A percentile compares a stretch with the other conserved stretches of the same genome.
Conservation (phyloP, 2,888 invertebrate species). For the Microplitis deprimator region DNA sequence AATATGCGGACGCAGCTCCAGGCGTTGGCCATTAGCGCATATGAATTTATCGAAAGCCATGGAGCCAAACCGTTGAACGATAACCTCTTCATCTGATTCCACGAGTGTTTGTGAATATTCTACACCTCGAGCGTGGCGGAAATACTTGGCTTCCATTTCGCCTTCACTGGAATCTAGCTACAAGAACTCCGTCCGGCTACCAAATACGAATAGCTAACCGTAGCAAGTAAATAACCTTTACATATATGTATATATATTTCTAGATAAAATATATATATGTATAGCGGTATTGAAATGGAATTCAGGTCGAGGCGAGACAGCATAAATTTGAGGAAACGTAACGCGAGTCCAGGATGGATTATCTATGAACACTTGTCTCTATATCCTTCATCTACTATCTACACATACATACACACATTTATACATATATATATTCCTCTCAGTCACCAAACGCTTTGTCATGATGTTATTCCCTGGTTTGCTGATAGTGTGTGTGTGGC, state of each 20-base stretch:
- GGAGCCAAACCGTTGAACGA: neutral
- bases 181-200: conserved; percentile 11
- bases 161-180: conserved; percentile 15
- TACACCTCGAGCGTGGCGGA: conserved; percentile 14
- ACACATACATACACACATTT: neutral
- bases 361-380: too few species aligned
- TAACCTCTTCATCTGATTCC: conserved; percentile 1
- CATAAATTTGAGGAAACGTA: conserved; percentile 19
- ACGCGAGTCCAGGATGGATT: neutral
- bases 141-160: conserved; percentile 30
- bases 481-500: neutral
- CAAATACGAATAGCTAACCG: conserved; percentile 8
- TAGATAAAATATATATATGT: conserved; percentile 2
- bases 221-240: neutral
- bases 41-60: neutral
- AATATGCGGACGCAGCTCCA: neutral
- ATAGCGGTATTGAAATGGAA: conserved; percentile 29
- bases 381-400: neutral
- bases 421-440: neutral
- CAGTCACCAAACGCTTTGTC: neutral
- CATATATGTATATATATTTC: neutral
- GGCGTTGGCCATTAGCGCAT: neutral
- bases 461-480: conserved; percentile 12
- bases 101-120: conserved; percentile 6
- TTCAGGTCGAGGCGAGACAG: conserved; percentile 13